Evolutionary conservation across 2,797 vertebrate genomes (phyloP).

Genomic region (Rhinogobio ventralis): DNA sequence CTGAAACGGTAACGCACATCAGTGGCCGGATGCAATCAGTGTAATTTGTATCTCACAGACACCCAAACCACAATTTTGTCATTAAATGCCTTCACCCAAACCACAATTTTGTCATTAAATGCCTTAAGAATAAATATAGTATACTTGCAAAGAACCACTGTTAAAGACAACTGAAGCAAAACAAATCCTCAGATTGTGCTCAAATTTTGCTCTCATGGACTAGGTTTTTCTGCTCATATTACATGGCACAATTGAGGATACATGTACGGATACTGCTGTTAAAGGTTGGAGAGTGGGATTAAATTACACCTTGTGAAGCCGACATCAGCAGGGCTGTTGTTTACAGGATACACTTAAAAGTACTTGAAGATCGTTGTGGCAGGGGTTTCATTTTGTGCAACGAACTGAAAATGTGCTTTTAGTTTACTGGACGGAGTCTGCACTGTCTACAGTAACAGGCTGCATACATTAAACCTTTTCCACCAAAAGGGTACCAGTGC

Average conservation of each 20-base stretch:
- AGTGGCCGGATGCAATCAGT: too few species aligned
- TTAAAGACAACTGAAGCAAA: background rate
- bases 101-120: too few species aligned
- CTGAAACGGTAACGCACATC: too few species aligned
- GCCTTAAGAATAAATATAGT: too few species aligned
- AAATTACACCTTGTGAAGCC: background rate
- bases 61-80: too few species aligned
- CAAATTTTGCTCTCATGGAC: background rate
- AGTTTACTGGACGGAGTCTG: background rate
- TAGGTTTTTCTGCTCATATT: background rate
- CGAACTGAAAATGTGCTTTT: background rate
- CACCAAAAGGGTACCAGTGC: background rate
- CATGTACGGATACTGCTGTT: background rate
- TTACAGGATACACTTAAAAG: background rate
- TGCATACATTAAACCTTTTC: background rate
- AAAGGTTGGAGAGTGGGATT: background rate
- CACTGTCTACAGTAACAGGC: background rate
- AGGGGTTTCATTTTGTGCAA: background rate
- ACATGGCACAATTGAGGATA: background rate
- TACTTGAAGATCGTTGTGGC: background rate
- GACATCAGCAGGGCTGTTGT: background rate
- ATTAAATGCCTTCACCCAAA: too few species aligned
- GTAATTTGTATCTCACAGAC: too few species aligned
- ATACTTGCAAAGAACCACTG: background rate
- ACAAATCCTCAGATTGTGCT: background rate